Base-by-base conservation (phyloP, 92 coral and sea anemone species). In the Phymanthus crucifer region DNA sequence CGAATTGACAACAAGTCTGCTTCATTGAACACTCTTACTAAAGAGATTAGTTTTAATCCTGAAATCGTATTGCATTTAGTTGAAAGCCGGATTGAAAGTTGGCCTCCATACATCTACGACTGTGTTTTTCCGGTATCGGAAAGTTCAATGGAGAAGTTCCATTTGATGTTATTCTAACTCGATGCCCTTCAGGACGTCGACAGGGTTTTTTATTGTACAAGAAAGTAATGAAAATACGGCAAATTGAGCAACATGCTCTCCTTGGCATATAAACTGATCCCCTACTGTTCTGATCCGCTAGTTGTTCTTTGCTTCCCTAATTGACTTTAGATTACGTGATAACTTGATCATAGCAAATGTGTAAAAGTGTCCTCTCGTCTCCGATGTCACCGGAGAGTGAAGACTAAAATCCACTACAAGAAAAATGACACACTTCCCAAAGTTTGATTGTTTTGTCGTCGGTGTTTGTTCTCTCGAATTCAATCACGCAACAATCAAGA, bases 1-100 rank as follows among this genome's bases (percentile, higher is more conserved):
- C 1, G 32, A 35, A 24, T 26, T 77, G 81, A 64, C 81, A 64
- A 40, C 3, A 50, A 35, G 72, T 77, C 81, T 61, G 54, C 57
- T 24, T 56, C 11, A 38, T 35, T 37, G 24, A 23, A 54, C 4
- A 23, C n/a, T n/a, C n/a, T n/a, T 6, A 43, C 40, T 64, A 64
- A 61, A 77, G 38, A 71, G 81, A 77, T 77, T 77, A 77, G 6
- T 33, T 35, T 47, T 77, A 77, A 77, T 77, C 81, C 57, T 26
- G 11, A 61, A 64, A 77, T 64, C 81, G 64, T 27, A 65, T 77
- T 77, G 68, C 68, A 1, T 61, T 27, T 12, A 29, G 29, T 77
- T 26, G 46, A 77, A 58, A 61, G n/a, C n/a, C n/a, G n/a, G 68
- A 24, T 77, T 38, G 48, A 27, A 58, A 61, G n/a, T 38, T 61